These are phyloP conservation scores for Orientallactaga bullata DNA, from an alignment of 2,113 vertebrate genomes.

Conservation along the genomic window DNA sequence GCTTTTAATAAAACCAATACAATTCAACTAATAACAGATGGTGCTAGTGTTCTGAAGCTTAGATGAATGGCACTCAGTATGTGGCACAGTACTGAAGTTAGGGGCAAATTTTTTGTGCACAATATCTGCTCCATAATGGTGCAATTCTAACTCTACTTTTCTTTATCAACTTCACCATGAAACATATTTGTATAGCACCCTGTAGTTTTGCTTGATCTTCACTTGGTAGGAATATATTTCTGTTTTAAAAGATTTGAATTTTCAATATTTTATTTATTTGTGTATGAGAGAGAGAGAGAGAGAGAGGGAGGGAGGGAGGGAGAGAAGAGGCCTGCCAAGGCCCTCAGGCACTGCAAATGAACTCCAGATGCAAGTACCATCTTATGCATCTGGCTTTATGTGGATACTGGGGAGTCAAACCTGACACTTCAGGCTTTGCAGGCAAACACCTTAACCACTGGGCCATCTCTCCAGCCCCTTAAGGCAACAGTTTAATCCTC, in stretches of 20 bases:
- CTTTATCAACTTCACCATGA: neutral
- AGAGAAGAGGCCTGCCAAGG: no score
- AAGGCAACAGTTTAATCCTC: neutral
- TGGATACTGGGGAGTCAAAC: no score
- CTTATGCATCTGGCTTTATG: no score
- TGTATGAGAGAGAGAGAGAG: no score
- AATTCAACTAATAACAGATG: neutral
- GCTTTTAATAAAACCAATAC: neutral
- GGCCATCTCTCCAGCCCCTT: no score
- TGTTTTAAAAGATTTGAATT: neutral
- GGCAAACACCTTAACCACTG: no score
- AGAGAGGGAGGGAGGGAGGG: no score
- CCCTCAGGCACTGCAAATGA: no score
- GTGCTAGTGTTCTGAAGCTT: neutral
- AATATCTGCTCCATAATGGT: rapidly evolving
- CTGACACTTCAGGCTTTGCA: no score
- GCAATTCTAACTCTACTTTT: neutral
- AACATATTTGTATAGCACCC: neutral
- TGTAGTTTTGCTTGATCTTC: neutral
- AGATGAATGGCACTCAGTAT: no score
- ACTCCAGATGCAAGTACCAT: no score
- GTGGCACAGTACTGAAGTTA: neutral
- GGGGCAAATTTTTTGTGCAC: neutral
- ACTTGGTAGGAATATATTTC: neutral
- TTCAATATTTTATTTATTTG: no score